Evolutionary conservation across 2,797 vertebrate species (phyloP), one percentile per base, ranked within the genome.

Genomic region (Gymnothorax javanicus): DNA sequence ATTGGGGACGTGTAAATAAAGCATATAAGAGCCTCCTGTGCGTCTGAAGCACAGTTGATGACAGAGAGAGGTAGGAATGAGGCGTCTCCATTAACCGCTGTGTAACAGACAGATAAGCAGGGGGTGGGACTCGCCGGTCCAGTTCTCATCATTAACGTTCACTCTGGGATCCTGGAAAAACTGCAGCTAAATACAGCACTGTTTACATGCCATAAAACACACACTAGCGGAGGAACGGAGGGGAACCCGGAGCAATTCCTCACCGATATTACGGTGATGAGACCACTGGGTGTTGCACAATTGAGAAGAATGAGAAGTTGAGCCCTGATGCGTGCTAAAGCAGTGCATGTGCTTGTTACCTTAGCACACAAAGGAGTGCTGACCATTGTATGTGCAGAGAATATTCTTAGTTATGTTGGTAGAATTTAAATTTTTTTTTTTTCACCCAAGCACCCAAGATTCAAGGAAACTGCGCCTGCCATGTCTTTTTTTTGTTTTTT

Each of bases 371-470:
- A 87, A 69, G 85, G n/a, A 73, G 64, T 82, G 88, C 84, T 92
- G 90, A 93, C 58, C 88, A 88, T 84, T 94, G 90, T n/a, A n/a
- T n/a, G n/a, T 90, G 23, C 89, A 82, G 33, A 87, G 85, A 84
- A 91, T 89, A 88, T 92, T 91, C 87, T 91, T 90, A 87, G 84
- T 87, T 87, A 90, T 88, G 85, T 85, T 84, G 87, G 88, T 88
- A 87, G 88, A 91, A 94, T 93, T 87, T 91, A 71, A 91, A 92
- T 89, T 90, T 89, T 94, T 93, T 93, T 91, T 92, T 90, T 91
- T 92, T 90, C 88, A 86, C 91, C 89, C 89, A 89, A 91, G 90
- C 90, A 87, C 91, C 92, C 87, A 69, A 86, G 88, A 82, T 59
- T 86, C 87, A 73, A 90, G 90, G 87, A 92, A 93, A 93, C 90